phyloP scores from a whole-genome alignment of 2,113 vertebrate species.

The Seriola dumerili region DNA sequence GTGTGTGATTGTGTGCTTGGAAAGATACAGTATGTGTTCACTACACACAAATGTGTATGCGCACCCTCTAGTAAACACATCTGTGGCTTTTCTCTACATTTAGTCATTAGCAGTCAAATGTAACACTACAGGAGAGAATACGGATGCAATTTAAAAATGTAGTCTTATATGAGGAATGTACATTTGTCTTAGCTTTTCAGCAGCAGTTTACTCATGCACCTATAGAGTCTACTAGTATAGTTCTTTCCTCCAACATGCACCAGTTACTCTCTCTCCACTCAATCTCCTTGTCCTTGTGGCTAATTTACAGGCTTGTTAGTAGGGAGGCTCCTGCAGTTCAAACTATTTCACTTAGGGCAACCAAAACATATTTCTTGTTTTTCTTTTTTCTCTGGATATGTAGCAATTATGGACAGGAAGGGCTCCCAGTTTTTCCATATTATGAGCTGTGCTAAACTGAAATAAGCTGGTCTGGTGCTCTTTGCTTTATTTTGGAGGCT shows the following conservation, averaged over 20 bases:
- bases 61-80: not conserved
- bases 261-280: slow-evolving; percentile 23
- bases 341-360: slow-evolving; percentile 68
- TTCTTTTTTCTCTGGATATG: slow-evolving; percentile 74
- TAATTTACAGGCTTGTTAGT: slow-evolving; percentile 77
- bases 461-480: slow-evolving; percentile 85
- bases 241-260: slow-evolving; percentile 42
- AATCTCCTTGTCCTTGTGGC: slow-evolving; percentile 49
- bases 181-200: slow-evolving; percentile 33
- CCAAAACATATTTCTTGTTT: slow-evolving; percentile 55
- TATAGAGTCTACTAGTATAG: slow-evolving; percentile 30
- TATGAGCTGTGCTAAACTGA: slow-evolving; percentile 87
- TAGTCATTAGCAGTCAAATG: slow-evolving; percentile 21
- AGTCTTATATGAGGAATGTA: slow-evolving; percentile 19
- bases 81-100: slow-evolving; percentile 8
- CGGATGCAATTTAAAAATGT: slow-evolving; percentile 12
- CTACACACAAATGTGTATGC: not conserved
- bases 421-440: slow-evolving; percentile 85
- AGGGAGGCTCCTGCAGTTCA: slow-evolving; percentile 58
- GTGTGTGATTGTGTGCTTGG: slow-evolving; percentile 28
- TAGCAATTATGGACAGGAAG: slow-evolving; percentile 86
- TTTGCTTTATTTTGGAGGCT: slow-evolving; percentile 83
- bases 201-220: slow-evolving; percentile 29
- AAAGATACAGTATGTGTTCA: slow-evolving; percentile 11
- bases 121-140: slow-evolving; percentile 15